phyloP scores from a whole-genome alignment of 1,140 invertebrate species.

The Leptopilina boulardi region DNA sequence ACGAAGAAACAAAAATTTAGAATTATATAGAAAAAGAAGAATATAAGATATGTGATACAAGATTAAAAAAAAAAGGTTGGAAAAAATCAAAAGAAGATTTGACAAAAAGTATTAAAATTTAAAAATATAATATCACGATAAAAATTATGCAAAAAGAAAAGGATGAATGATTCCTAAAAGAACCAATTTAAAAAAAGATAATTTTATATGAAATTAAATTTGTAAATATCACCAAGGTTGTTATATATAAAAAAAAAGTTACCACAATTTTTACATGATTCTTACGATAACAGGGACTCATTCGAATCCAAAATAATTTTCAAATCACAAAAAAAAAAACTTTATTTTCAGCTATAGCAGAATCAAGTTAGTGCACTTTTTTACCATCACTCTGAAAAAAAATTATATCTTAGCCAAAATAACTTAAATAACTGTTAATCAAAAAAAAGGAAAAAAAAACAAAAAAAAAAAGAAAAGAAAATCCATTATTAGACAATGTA shows the following conservation, averaged over 20 bases:
- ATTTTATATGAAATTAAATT: not conserved
- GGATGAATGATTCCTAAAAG: not conserved
- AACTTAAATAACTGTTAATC: too few relatives aligned
- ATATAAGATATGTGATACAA: too few relatives aligned
- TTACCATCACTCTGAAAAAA: not conserved
- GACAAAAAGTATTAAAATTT: not conserved
- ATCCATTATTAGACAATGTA: constrained; percentile 10
- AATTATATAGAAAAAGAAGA: too few relatives aligned
- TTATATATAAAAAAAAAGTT: not conserved
- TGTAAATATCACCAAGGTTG: constrained; percentile 31
- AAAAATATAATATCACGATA: not conserved
- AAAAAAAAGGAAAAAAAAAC: not conserved
- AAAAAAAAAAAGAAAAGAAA: not conserved
- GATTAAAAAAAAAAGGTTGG: too few relatives aligned
- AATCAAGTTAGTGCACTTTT: not conserved
- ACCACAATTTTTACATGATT: constrained; percentile 1
- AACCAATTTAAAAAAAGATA: not conserved
- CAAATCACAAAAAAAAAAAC: not conserved
- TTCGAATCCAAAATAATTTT: not conserved
- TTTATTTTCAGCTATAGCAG: not conserved
- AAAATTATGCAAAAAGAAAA: not conserved
- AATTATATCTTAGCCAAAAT: not conserved
- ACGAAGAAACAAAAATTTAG: too few relatives aligned
- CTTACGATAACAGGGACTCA: not conserved
- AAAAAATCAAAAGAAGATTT: not conserved